Evolutionary conservation across 2,888 invertebrate genomes (phyloP).

Genomic region (Drosophila sordidula): DNA sequence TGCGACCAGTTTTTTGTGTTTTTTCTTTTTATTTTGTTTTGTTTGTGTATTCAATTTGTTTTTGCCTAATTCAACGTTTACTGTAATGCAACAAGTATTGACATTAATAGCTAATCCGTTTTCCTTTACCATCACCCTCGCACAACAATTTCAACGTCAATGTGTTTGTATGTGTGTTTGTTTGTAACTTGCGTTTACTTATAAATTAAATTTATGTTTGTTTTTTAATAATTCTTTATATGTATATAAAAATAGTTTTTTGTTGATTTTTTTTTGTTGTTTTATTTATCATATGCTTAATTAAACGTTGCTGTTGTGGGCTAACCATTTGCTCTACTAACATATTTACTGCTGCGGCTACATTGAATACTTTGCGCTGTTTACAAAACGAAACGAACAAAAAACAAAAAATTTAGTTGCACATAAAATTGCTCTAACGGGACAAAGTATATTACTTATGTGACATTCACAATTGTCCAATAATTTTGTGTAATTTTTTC

Average conservation of each 20-base stretch:
- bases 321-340: slow-evolving; percentile 61
- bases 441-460: slow-evolving; percentile 11
- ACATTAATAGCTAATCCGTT: slow-evolving; percentile 56
- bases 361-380: slow-evolving; percentile 64
- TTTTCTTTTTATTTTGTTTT: slow-evolving; percentile 12
- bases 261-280: slow-evolving; percentile 23
- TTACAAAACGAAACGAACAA: slow-evolving; percentile 29
- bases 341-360: slow-evolving; percentile 52
- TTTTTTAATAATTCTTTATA: slow-evolving; percentile 44
- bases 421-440: slow-evolving; percentile 37
- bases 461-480: slow-evolving; percentile 19
- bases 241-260: slow-evolving; percentile 74
- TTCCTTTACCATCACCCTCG: slow-evolving; percentile 28
- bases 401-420: slow-evolving; percentile 15
- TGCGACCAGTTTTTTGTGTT: slow-evolving; percentile 36
- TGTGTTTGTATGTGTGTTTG: slow-evolving; percentile 26
- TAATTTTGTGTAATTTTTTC: slow-evolving; percentile 3
- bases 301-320: slow-evolving; percentile 79
- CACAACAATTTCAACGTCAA: slow-evolving; percentile 33
- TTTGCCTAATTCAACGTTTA: slow-evolving; percentile 52
- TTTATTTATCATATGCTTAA: slow-evolving; percentile 75
- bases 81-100: slow-evolving; percentile 67
- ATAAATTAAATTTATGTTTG: slow-evolving; percentile 31
- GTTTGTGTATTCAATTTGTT: slow-evolving; percentile 44
- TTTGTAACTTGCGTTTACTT: slow-evolving; percentile 70